Evolutionary conservation across 37 sponge, comb jelly and placozoan genomes (phyloP).

Genomic region (Halisarca cf. caerulea): DNA sequence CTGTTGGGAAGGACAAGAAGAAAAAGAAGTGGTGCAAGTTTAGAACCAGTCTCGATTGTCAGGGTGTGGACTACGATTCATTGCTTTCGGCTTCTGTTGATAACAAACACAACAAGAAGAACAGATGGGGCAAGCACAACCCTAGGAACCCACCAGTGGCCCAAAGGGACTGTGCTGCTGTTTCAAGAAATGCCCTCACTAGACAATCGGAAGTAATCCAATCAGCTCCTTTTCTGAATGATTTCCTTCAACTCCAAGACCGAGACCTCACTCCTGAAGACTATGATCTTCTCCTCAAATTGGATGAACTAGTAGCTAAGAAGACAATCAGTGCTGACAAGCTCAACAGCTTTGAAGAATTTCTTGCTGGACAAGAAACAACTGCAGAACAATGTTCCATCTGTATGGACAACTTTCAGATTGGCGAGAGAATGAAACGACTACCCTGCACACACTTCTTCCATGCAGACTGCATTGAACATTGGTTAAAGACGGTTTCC

Average conservation of each 20-base stretch:
- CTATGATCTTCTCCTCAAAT: constrained; percentile 29
- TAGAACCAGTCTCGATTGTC: too few species aligned
- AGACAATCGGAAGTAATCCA: too few species aligned
- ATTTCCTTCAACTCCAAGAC: not conserved
- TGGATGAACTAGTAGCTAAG: constrained; percentile 27
- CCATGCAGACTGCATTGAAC: constrained; percentile 13
- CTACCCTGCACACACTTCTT: constrained; percentile 18
- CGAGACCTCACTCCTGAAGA: constrained; percentile 30
- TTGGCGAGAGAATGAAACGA: not conserved
- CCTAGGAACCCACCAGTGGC: not conserved
- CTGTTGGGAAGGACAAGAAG: not conserved
- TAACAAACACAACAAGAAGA: not conserved
- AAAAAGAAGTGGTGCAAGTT: too few species aligned
- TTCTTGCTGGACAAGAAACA: not conserved
- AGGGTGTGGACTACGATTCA: too few species aligned
- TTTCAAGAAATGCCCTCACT: not conserved
- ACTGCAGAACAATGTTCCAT: not conserved
- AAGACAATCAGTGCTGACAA: not conserved
- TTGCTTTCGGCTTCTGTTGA: too few species aligned
- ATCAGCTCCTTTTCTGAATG: not conserved
- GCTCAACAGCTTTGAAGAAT: constrained; percentile 15
- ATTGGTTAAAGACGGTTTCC: constrained; percentile 8
- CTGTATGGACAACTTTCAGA: not conserved
- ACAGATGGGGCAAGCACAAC: not conserved
- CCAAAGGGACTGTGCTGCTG: not conserved